phyloP scores from a whole-genome alignment of 2,888 invertebrate genomes.

The Agonopterix alstromeriana region DNA sequence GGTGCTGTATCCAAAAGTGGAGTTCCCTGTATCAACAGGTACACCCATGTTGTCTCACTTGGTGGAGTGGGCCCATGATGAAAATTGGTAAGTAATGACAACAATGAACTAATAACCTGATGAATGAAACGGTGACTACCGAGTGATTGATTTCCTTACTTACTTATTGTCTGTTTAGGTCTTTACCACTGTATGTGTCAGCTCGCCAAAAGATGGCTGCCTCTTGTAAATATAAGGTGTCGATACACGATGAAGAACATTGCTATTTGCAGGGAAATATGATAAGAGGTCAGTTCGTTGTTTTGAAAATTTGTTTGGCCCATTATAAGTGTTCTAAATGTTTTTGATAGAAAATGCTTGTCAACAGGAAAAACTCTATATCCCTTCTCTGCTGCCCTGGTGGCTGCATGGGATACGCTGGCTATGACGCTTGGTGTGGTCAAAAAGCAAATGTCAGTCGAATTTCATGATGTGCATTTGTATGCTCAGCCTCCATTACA shows the following conservation, averaged over 20 bases:
- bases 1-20: slow-evolving; percentile 82
- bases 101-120: neutral
- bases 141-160: neutral
- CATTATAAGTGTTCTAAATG: neutral
- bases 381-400: slow-evolving; percentile 86
- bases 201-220: slow-evolving; percentile 27
- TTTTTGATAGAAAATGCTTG: neutral
- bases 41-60: slow-evolving; percentile 89
- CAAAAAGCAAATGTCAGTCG: slow-evolving; percentile 80
- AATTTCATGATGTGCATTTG: slow-evolving; percentile 80
- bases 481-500: slow-evolving; percentile 75
- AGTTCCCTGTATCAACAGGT: slow-evolving; percentile 89
- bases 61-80: slow-evolving; percentile 88
- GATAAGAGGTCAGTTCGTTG: slow-evolving; percentile 3
- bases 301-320: neutral
- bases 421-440: slow-evolving; percentile 73
- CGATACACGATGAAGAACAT: slow-evolving; percentile 42
- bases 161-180: neutral
- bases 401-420: slow-evolving; percentile 83
- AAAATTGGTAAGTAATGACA: slow-evolving; percentile 70
- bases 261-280: slow-evolving; percentile 86
- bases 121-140: neutral
- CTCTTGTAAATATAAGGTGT: slow-evolving; percentile 7
- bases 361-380: slow-evolving; percentile 77
- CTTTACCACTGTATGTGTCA: slow-evolving; percentile 19